Conservation (phyloP, 1,140 invertebrate genomes). For the Psix sp. region DNA sequence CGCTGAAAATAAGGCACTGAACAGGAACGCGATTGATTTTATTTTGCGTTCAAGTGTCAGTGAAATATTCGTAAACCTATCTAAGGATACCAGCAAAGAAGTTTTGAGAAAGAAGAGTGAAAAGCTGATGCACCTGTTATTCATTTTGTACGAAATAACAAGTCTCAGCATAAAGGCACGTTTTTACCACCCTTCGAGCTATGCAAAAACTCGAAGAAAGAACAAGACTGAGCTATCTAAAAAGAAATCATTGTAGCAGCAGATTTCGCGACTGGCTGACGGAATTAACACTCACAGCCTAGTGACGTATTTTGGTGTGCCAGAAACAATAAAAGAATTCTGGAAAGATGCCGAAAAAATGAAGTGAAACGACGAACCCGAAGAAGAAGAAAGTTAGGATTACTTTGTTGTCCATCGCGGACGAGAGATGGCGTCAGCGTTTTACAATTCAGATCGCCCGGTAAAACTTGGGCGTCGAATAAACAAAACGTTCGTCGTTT, state of each 20-base stretch:
- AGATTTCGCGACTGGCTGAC: slow-evolving; percentile 41
- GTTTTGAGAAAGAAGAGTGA: no score
- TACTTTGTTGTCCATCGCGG: slow-evolving; percentile 31
- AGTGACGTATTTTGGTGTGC: slow-evolving; percentile 12
- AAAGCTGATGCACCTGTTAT: slow-evolving; percentile 1
- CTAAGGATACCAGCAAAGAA: no score
- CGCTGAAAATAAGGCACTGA: no score
- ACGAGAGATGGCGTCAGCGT: slow-evolving; percentile 3
- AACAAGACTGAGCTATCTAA: slow-evolving; percentile 23
- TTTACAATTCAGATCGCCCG: slow-evolving; percentile 43
- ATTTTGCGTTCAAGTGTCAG: no score
- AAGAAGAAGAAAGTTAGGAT: slow-evolving; percentile 33
- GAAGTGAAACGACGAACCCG: slow-evolving; percentile 14
- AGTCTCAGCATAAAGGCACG: slow-evolving; percentile 12
- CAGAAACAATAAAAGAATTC: slow-evolving; percentile 18
- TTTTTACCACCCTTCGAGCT: slow-evolving; percentile 16
- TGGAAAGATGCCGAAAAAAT: not conserved
- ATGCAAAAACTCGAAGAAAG: slow-evolving; percentile 7
- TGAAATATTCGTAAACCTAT: not conserved
- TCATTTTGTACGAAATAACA: slow-evolving; percentile 41
- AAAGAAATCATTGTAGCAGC: slow-evolving; percentile 44
- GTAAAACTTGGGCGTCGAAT: slow-evolving; percentile 15
- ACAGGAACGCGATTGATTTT: no score
- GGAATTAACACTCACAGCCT: slow-evolving; percentile 55
- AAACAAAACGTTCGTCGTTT: slow-evolving; percentile 34